Percentiles rank a stretch among this genome's conserved stretches.
These are phyloP conservation scores for Odontomachus brunneus DNA, from an alignment of 1,140 invertebrate species.

Conservation along the genomic window DNA sequence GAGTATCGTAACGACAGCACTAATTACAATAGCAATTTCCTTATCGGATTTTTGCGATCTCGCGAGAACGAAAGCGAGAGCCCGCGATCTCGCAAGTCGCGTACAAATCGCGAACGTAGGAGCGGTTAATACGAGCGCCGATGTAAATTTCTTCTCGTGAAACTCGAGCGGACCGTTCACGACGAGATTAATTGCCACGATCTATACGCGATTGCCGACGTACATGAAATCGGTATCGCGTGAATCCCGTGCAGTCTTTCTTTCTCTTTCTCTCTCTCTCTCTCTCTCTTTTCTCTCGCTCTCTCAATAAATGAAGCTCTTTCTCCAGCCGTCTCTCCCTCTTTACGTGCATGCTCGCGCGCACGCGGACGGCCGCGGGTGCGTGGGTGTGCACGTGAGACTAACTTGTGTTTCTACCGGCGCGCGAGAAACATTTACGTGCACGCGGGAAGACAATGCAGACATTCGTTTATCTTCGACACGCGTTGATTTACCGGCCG, in stretches of 20 bases:
- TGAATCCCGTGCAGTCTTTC: slow-evolving; percentile 59
- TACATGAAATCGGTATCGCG: slow-evolving; percentile 73
- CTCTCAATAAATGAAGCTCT: too few species aligned
- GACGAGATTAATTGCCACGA: slow-evolving; percentile 71
- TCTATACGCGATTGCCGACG: slow-evolving; percentile 68
- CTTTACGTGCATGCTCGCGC: neutral
- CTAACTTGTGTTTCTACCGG: slow-evolving; percentile 37
- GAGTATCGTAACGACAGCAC: slow-evolving; percentile 14
- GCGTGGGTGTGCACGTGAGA: neutral
- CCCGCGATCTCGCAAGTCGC: neutral
- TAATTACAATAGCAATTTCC: slow-evolving; percentile 71
- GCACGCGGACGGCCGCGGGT: slow-evolving; percentile 11
- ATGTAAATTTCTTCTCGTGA: slow-evolving; percentile 72
- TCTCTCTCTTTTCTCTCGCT: neutral
- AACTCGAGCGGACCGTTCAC: slow-evolving; percentile 67
- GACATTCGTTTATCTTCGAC: slow-evolving; percentile 71
- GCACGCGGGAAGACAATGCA: slow-evolving; percentile 64
- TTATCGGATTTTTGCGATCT: slow-evolving; percentile 69
- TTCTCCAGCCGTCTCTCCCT: neutral
- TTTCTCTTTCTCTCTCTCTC: neutral
- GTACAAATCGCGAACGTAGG: slow-evolving; percentile 47
- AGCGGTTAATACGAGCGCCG: slow-evolving; percentile 56
- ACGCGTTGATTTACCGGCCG: slow-evolving; percentile 67
- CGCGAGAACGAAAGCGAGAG: neutral
- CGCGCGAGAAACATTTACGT: slow-evolving; percentile 45